Base-by-base conservation (phyloP, 2,113 vertebrate species). In the Polypterus senegalus region DNA sequence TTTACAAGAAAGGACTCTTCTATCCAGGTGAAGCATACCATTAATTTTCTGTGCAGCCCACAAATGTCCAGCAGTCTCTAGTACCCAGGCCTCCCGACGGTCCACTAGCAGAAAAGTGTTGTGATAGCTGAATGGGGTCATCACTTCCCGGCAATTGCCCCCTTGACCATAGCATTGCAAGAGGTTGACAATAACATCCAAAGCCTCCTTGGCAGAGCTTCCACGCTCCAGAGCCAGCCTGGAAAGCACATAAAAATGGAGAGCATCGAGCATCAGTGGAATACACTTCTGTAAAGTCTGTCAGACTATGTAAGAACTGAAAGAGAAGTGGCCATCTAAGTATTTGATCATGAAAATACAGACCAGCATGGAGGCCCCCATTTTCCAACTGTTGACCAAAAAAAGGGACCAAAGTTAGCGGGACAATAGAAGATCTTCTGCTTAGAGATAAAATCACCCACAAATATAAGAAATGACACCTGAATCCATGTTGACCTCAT, bases 41-140 rank as follows among this genome's bases (percentile, higher is more conserved):
- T 54, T 74, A 67, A 97, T 74, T 70, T 70, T 85, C 79, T 94
- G 91, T 0, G 91, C 91, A 1, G 87, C 95, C 95, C 95, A 98
- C 63, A 91, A 88, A 51, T 48, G 76, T 3, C 94, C 95, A 0
- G 88, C 88, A 0, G 93, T 98, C 78, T 98, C 95, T 65, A 98
- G 85, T 9, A 97, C 83, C 92, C 92, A 98, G 4, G 94, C 92
- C 73, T 95, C 91, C 0, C 49, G 1, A 47, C 92, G 88, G 73
- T 98, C 95, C 1, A 86, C 90, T 76, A 98, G 77, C 49, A 98
- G 80, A 76, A 95, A 98, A 66, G 92, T 94, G 81, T 93, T 98
- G 78, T 97, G 92, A 76, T 98, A 97, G 74, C 83, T 74, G 65
- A 98, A 92, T 2, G 85, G 82, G 4, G 65, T 74, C 0, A 88